These are phyloP conservation scores for Thysanoteuthis rhombus DNA, from an alignment of 2,888 invertebrate genomes.

Conservation along the genomic window DNA sequence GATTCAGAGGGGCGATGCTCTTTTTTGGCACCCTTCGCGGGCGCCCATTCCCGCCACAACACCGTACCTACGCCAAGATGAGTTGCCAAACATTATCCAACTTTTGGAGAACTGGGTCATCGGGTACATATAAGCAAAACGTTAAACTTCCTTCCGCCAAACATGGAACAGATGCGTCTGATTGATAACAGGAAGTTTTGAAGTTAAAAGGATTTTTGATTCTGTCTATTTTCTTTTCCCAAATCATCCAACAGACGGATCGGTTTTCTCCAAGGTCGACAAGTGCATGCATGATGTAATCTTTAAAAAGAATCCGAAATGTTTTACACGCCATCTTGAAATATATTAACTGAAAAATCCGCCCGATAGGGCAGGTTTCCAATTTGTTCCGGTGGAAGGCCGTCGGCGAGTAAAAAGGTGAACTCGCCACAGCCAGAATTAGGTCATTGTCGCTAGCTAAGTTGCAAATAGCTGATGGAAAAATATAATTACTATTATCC, in stretches of 20 bases:
- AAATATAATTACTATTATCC: no score
- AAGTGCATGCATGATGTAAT: background rate
- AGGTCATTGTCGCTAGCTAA: no score
- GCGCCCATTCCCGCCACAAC: background rate
- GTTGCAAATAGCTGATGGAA: no score
- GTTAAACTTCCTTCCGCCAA: background rate
- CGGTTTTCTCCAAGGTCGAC: background rate
- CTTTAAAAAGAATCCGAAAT: no score
- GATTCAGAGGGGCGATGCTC: no score
- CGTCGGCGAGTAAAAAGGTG: no score
- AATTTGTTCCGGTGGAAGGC: no score
- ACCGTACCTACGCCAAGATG: background rate
- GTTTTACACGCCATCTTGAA: no score
- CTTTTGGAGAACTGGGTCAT: background rate
- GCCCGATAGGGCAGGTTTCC: no score
- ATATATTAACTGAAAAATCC: no score
- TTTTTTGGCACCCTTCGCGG: background rate
- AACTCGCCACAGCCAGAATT: no score
- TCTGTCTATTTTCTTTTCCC: background rate
- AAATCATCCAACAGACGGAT: background rate
- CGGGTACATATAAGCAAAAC: background rate
- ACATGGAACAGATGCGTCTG: constrained; percentile 12
- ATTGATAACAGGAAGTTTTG: background rate
- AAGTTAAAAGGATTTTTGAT: background rate
- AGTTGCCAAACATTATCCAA: background rate